Evolutionary conservation across 2,888 invertebrate species (phyloP).

Genomic region (Pandemis cinnamomeana): DNA sequence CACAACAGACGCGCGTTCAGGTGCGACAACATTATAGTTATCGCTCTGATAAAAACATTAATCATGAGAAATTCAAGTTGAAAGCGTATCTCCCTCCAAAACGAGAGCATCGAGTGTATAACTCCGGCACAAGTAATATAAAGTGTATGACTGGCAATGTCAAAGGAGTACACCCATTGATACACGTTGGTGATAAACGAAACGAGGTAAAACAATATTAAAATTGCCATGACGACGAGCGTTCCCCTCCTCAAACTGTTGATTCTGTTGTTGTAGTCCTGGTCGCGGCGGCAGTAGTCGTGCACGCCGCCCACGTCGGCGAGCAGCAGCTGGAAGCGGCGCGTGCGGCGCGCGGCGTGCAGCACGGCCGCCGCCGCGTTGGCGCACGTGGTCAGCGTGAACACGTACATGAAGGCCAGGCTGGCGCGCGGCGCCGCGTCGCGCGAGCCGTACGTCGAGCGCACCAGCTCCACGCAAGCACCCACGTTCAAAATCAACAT

Average conservation of each 20-base stretch:
- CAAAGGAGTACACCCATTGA: neutral
- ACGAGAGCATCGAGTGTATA: conserved; percentile 1
- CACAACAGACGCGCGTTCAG: neutral
- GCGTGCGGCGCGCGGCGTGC: neutral
- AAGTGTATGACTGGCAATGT: neutral
- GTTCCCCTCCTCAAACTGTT: neutral
- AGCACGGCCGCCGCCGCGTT: neutral
- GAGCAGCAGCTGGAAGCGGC: neutral
- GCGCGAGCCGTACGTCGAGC: neutral
- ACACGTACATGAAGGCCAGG: neutral
- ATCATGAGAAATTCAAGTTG: conserved; percentile 15
- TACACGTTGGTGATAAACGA: neutral
- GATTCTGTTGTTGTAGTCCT: neutral
- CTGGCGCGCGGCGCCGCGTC: neutral
- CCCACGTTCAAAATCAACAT: neutral
- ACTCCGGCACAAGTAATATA: neutral
- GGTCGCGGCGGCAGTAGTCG: neutral
- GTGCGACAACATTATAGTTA: neutral
- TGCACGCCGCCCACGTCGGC: neutral
- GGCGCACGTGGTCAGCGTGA: neutral
- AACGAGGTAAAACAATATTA: neutral
- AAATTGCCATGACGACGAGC: neutral
- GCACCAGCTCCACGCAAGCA: neutral
- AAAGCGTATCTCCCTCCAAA: conserved; percentile 17
- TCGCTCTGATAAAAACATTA: conserved; percentile 10